Base-by-base conservation (phyloP, 2,113 vertebrate genomes). In the Xenopus laevis region DNA sequence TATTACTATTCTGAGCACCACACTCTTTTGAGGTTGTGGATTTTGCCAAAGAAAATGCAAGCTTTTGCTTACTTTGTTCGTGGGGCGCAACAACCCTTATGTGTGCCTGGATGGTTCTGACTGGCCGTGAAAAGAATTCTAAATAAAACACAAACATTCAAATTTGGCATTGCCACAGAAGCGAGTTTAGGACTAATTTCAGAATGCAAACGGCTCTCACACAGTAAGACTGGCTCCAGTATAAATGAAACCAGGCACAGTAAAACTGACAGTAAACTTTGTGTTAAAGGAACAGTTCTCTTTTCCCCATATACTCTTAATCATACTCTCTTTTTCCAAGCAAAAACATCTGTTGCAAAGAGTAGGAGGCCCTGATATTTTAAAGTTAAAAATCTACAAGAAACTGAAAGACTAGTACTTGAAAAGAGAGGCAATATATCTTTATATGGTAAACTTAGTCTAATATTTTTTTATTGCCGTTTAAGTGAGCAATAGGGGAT, bases 191-290 rank as follows among this genome's bases (percentile, higher is more conserved):
- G 90, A 90, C 90, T 92, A 91, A 91, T 91, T 92, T 90, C 90
- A 91, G 87, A 90, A 90, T 90, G 91, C 82, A 86, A 88, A 93
- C 87, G 89, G 87, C 91, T 89, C 90, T 91, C 89, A 90, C 91
- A 91, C 85, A 87, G 91, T 91, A 86, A 91, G 90, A 85, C 93
- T 95, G 94, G 92, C 94, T 96, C 93, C 91, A 91, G 88, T 87
- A 84, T 95, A 96, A 96, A 92, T 93, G 87, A 91, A 95, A 97
- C 89, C 94, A 97, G 94, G 91, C 93, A 82, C 90, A 90, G 90
- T 91, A 88, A 90, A 90, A 92, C 92, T 92, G 91, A 93, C 88
- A 89, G 86, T 92, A 87, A 86, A 92, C 88, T 85, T 84, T 88
- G 90, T 59, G 15, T 76, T 93, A 92, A 90, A 92, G 89, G 81